Base-by-base conservation (phyloP, 2,113 vertebrate genomes). In the Serilophus lunatus region DNA sequence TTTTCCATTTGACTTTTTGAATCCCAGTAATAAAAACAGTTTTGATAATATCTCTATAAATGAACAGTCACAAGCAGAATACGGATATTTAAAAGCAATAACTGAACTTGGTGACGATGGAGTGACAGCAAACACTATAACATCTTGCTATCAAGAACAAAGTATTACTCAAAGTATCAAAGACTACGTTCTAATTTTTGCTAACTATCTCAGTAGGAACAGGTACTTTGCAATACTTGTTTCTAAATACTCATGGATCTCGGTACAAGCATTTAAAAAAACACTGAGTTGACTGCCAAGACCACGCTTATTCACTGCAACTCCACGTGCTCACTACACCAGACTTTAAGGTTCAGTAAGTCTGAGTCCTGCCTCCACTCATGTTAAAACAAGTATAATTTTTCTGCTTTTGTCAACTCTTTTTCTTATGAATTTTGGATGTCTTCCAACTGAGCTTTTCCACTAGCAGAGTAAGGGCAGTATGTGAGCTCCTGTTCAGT, bases 151-250 rank as follows among this genome's bases (percentile, higher is more conserved):
- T 35, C 51, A 57, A 81, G 31, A 71, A 44, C 3, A 15, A 65
- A 78, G 16, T 72, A 54, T 29, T 29, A 64, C 16, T 12, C 0
- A 0, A 78, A 60, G 19, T 40, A 20, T 6, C 7, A 2, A 92
- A 60, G 25, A 59, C 22, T 25, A 10, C 14, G 16, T 90, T 56
- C n/a, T 77, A 61, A 47, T 8, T 19, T 70, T 66, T 71, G 6
- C 7, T 77, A 64, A 59, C 7, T 24, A 24, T n/a, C 18, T 54
- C 38, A 18, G n/a, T 28, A 68, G 51, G n/a, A 79, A 82, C 1
- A 49, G 2, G 25, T 36, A 59, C 25, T 63, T 75, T n/a, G 22
- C 40, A 57, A 31, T 14, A 45, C 9, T n/a, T 74, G 28, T 18
- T 70, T 22, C 60, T 59, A 84, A 87, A 74, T 24, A 70, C n/a